phyloP scores from a whole-genome alignment of 2,113 vertebrate genomes.

The Bostrychus sinensis region DNA sequence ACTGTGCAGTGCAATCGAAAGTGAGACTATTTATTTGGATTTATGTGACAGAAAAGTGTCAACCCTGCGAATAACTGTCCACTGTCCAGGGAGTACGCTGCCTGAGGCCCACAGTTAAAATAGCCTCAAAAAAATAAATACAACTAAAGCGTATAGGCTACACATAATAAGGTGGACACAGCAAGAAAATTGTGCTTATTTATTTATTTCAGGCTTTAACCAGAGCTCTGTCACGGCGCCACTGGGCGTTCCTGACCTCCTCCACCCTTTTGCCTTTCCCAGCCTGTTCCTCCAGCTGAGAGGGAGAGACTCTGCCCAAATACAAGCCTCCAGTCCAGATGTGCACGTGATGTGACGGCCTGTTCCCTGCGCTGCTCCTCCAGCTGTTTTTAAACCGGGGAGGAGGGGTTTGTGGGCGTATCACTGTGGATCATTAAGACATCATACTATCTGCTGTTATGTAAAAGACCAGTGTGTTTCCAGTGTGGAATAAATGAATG shows the following conservation, averaged over 20 bases:
- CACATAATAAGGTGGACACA: too few species aligned
- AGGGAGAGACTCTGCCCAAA: conserved; percentile 4
- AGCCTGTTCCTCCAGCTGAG: conserved; percentile 15
- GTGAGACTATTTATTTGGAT: too few species aligned
- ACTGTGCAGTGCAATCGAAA: too few species aligned
- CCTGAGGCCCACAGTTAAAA: too few species aligned
- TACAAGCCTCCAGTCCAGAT: conserved; percentile 29
- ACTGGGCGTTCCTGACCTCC: not conserved
- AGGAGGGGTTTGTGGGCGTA: not conserved
- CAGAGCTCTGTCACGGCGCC: too few species aligned
- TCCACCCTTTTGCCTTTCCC: not conserved
- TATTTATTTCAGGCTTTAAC: too few species aligned
- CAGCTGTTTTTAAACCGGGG: conserved; percentile 54
- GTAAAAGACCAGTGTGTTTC: conserved; percentile 15
- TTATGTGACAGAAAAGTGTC: too few species aligned
- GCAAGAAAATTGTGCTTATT: too few species aligned
- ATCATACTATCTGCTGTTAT: conserved; percentile 37
- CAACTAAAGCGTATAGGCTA: too few species aligned
- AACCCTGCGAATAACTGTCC: too few species aligned
- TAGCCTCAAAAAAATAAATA: too few species aligned
- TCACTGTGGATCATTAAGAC: conserved; percentile 31
- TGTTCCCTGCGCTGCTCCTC: conserved; percentile 21
- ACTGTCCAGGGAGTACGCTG: too few species aligned
- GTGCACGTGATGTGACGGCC: conserved; percentile 39
- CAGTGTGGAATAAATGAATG: conserved; percentile 32